phyloP scores from a whole-genome alignment of 64 coral and sea anemone species.

The Pocillopora verrucosa region DNA sequence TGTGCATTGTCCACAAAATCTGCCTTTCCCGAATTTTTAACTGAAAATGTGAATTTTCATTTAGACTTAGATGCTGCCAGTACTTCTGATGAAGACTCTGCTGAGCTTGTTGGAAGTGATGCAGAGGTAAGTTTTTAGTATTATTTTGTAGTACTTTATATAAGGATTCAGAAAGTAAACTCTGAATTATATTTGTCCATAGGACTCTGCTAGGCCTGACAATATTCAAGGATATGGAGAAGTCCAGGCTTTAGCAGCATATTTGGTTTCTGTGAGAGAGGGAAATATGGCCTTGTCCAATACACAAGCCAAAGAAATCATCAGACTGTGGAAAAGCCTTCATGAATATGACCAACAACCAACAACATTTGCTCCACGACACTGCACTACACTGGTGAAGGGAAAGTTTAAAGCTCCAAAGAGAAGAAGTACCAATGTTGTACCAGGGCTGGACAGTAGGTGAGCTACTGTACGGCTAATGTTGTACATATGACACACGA shows the following conservation, averaged over 20 bases:
- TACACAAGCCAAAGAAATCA: constrained; percentile 14
- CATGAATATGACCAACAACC: constrained; percentile 52
- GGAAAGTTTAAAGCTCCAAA: constrained; percentile 50
- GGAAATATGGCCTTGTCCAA: constrained; percentile 20
- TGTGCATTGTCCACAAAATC: background rate
- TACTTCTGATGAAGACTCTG: background rate
- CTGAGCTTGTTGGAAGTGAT: background rate
- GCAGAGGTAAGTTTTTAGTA: background rate
- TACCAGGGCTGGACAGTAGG: constrained; percentile 52
- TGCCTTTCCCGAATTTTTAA: background rate
- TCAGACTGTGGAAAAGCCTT: constrained; percentile 39
- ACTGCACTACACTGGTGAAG: constrained; percentile 17
- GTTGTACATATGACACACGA: background rate
- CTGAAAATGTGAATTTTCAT: background rate
- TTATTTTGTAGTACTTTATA: too few relatives aligned
- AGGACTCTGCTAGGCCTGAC: constrained; percentile 24
- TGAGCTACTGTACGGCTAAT: background rate
- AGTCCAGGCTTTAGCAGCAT: constrained; percentile 35
- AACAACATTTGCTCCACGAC: constrained; percentile 32
- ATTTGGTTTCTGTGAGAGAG: constrained; percentile 39
- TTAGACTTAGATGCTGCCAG: background rate
- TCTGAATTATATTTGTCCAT: too few relatives aligned
- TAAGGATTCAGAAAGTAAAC: background rate
- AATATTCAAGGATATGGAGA: constrained; percentile 38
- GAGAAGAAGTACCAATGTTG: constrained; percentile 6